phyloP scores from a whole-genome alignment of 1,140 invertebrate genomes.

The Sitobion miscanthi region DNA sequence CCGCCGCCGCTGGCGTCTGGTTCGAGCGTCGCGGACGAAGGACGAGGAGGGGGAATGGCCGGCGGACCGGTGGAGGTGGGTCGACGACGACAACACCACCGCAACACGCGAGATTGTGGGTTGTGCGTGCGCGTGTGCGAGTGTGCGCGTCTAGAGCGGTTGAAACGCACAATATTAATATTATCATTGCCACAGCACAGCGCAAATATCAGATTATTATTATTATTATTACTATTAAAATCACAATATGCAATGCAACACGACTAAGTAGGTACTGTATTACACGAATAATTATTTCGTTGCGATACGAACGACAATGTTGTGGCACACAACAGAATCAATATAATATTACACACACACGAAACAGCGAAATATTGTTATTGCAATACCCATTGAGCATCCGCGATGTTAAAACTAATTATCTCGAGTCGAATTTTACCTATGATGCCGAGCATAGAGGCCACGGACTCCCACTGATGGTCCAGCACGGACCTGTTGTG shows the following conservation, averaged over 20 bases:
- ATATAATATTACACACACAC: no score
- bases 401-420: not conserved
- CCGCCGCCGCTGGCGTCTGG: not conserved
- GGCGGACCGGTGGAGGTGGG: not conserved
- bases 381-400: not conserved
- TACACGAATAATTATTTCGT: no score
- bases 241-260: no score
- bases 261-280: not conserved
- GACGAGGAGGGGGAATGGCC: not conserved
- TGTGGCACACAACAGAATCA: no score
- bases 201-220: not conserved
- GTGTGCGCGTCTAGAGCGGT: not conserved
- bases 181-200: not conserved
- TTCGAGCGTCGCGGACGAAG: not conserved
- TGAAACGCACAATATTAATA: not conserved
- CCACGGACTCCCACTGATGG: slow-evolving; percentile 31
- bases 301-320: no score
- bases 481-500: slow-evolving; percentile 42
- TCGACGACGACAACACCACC: not conserved
- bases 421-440: not conserved
- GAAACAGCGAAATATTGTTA: no score
- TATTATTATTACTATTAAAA: not conserved
- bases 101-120: not conserved
- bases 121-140: not conserved
- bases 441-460: not conserved